Evolutionary conservation across 2,113 vertebrate species (phyloP).

Genomic region (Ibidorhyncha struthersii): DNA sequence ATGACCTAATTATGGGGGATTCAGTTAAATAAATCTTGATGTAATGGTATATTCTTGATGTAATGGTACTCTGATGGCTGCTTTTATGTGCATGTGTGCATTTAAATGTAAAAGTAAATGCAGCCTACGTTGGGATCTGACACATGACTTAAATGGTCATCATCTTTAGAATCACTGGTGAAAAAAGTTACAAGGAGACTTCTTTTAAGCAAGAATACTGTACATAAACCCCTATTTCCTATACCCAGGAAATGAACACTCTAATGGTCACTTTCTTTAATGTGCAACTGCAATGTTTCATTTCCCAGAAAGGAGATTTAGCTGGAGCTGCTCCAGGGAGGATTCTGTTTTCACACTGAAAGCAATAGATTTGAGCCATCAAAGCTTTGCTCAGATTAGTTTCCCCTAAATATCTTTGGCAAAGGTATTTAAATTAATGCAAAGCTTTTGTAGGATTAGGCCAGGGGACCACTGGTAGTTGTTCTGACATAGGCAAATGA

Average conservation of each 20-base stretch:
- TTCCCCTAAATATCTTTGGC: neutral
- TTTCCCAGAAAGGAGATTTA: neutral
- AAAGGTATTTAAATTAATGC: neutral
- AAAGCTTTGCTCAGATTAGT: neutral
- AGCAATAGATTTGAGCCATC: neutral
- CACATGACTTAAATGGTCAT: neutral
- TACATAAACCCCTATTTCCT: neutral
- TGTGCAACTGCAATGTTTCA: neutral
- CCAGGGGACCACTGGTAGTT: neutral
- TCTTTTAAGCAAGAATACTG: neutral
- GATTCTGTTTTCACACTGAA: neutral
- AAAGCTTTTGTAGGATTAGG: neutral
- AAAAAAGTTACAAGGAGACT: neutral
- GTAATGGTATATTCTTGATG: neutral
- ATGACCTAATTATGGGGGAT: conserved; percentile 51
- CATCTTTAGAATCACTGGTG: neutral
- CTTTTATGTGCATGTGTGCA: conserved; percentile 24
- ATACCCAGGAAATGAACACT: neutral
- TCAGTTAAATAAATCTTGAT: conserved; percentile 49
- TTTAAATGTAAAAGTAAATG: conserved; percentile 41
- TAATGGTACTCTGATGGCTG: conserved; percentile 15
- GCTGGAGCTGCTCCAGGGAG: neutral
- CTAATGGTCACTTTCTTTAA: neutral
- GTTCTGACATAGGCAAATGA: neutral
- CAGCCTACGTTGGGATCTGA: neutral